Percentiles rank a stretch among this genome's conserved stretches.
Conservation (phyloP, 2,113 vertebrate species). For the Empidonax alnorum region DNA sequence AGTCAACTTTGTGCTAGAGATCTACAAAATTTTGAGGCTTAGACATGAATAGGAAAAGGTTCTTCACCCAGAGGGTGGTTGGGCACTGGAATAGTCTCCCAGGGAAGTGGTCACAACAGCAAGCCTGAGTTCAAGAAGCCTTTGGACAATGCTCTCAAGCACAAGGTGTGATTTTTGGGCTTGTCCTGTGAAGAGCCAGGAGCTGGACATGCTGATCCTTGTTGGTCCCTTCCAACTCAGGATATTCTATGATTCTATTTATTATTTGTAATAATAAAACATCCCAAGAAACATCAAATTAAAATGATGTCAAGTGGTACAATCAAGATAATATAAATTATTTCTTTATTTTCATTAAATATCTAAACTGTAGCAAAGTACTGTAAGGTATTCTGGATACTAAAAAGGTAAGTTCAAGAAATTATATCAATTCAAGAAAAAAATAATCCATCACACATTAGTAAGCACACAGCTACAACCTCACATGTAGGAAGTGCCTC, state of each 20-base stretch:
- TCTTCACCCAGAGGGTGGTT: not conserved
- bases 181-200: not conserved
- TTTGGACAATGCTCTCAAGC: not conserved
- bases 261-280: not conserved
- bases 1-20: not conserved
- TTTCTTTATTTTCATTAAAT: not conserved
- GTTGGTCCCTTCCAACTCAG: not conserved
- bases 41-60: not conserved
- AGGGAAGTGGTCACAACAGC: not conserved
- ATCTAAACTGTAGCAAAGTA: not conserved
- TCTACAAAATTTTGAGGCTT: not conserved
- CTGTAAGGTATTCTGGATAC: not conserved
- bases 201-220: not conserved
- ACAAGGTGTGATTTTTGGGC: not conserved
- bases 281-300: not conserved
- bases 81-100: not conserved
- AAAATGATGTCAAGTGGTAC: not conserved
- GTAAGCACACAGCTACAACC: not conserved
- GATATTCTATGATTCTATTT: not conserved
- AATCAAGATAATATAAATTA: not conserved
- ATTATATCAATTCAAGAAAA: not conserved
- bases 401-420: not conserved
- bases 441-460: not conserved
- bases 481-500: not conserved
- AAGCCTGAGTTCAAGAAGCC: not conserved